phyloP scores from a whole-genome alignment of 2,797 vertebrate genomes.

The Hemitrygon akajei region DNA sequence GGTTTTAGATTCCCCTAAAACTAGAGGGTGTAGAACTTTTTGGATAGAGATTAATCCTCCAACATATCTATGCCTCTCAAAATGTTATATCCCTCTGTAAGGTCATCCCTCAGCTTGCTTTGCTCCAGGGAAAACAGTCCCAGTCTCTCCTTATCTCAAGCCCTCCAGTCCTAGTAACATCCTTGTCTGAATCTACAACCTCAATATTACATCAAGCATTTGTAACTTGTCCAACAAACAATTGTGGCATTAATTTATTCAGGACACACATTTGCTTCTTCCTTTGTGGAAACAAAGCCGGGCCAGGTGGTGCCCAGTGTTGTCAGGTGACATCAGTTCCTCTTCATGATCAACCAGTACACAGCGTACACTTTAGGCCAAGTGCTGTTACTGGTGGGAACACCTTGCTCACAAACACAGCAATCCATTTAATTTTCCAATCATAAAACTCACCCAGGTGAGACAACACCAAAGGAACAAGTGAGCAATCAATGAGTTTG shows the following conservation, averaged over 20 bases:
- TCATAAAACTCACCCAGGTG: background rate
- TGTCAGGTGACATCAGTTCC: background rate
- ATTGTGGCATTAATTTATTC: background rate
- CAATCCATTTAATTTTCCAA: slow-evolving; percentile 9
- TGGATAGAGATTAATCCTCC: too few relatives aligned
- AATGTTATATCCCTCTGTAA: too few relatives aligned
- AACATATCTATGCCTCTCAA: too few relatives aligned
- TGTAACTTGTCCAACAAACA: background rate
- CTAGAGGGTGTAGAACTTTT: too few relatives aligned
- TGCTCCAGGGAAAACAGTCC: too few relatives aligned
- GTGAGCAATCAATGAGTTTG: background rate
- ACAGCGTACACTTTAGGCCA: background rate
- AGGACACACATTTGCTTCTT: background rate
- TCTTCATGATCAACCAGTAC: background rate
- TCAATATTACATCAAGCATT: too few relatives aligned
- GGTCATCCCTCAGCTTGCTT: too few relatives aligned
- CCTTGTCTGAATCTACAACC: background rate
- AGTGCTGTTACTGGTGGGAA: background rate
- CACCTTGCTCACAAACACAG: background rate
- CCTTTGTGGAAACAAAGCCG: background rate
- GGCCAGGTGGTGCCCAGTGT: background rate
- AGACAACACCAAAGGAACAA: background rate
- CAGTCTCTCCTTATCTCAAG: too few relatives aligned
- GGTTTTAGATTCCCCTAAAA: too few relatives aligned
- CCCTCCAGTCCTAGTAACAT: too few relatives aligned